These are phyloP conservation scores for Pica pica DNA, from an alignment of 2,113 vertebrate genomes.

Conservation along the genomic window DNA sequence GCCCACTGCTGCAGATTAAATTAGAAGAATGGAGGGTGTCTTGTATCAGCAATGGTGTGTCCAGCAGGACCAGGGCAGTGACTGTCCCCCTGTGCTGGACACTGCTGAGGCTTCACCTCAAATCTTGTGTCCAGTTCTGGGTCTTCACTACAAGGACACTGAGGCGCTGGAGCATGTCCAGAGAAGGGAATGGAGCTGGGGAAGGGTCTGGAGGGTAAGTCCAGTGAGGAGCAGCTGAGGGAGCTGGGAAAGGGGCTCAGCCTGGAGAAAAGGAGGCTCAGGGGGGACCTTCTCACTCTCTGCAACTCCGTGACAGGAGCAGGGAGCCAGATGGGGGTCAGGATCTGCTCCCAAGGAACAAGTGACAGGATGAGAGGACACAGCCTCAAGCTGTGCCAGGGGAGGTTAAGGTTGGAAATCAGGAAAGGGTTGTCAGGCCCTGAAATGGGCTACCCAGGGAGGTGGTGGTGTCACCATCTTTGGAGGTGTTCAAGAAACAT, in stretches of 20 bases:
- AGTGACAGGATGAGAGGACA: background rate
- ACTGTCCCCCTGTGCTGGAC: background rate
- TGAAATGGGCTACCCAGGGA: background rate
- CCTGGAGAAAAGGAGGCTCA: background rate
- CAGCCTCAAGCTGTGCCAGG: background rate
- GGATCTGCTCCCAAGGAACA: background rate
- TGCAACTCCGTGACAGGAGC: background rate
- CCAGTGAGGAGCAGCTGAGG: background rate
- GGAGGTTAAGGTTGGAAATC: background rate
- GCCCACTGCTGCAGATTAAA: background rate
- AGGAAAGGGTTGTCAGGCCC: background rate
- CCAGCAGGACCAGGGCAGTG: background rate
- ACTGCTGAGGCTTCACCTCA: background rate
- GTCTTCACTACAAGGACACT: background rate
- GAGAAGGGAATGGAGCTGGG: background rate
- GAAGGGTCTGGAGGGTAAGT: background rate
- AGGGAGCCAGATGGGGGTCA: background rate
- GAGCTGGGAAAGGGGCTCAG: background rate
- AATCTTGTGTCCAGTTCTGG: background rate
- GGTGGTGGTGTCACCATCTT: too few relatives aligned
- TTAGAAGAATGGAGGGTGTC: background rate
- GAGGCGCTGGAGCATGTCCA: background rate
- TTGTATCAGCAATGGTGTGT: background rate
- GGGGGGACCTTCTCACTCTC: background rate
- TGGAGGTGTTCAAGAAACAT: fast-evolving